phyloP scores from a whole-genome alignment of 2,888 invertebrate species.

The Galeruca laticollis region DNA sequence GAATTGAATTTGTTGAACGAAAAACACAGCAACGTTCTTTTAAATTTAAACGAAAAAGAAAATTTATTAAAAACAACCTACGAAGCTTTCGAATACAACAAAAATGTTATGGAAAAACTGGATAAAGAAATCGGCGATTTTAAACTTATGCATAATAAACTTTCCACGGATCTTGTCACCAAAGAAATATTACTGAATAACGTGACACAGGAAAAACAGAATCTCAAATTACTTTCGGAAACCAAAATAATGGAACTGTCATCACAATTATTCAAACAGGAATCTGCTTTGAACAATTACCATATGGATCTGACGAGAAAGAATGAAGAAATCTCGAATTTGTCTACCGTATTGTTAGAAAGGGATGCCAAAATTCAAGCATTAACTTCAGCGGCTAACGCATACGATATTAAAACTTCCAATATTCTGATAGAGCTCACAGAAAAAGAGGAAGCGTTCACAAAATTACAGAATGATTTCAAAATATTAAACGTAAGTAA shows the following conservation, averaged over 20 bases:
- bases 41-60: conserved; percentile 32
- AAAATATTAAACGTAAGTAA: conserved; percentile 30
- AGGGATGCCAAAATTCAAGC: conserved; percentile 29
- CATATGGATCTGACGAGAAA: not conserved
- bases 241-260: conserved; percentile 2
- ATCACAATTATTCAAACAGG: not conserved
- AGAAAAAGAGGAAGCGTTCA: conserved; percentile 21
- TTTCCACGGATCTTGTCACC: conserved; percentile 17
- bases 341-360: conserved; percentile 15
- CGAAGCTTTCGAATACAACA: conserved; percentile 26
- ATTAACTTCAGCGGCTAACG: conserved; percentile 11
- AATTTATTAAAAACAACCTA: conserved; percentile 23
- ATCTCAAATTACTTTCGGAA: conserved; percentile 16
- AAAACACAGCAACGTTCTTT: conserved; percentile 17
- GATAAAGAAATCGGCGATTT: conserved; percentile 15
- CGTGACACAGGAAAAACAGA: conserved; percentile 14
- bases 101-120: conserved; percentile 16
- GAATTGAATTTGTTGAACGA: conserved; percentile 34
- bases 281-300: conserved; percentile 2
- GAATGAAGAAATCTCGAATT: not conserved
- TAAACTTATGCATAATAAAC: conserved; percentile 20
- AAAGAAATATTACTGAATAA: conserved; percentile 17
- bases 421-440: conserved; percentile 24
- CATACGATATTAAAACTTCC: conserved; percentile 22
- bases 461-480: conserved; percentile 30